phyloP scores from a whole-genome alignment of 2,888 invertebrate genomes.

The Volucella bombylans region DNA sequence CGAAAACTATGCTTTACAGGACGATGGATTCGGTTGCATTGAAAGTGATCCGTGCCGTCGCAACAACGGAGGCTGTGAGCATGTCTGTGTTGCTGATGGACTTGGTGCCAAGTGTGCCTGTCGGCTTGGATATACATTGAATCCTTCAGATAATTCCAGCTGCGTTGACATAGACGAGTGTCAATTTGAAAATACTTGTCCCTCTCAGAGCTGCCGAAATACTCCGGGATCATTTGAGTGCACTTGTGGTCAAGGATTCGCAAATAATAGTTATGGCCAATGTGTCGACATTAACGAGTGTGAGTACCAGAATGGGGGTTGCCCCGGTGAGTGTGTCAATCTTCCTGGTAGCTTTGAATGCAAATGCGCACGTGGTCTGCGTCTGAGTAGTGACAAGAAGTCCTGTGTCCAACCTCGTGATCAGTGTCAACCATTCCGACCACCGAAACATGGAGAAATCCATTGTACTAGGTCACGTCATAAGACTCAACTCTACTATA shows the following conservation, averaged over 20 bases:
- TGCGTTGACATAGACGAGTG: conserved; percentile 84
- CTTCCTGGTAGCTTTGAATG: conserved; percentile 83
- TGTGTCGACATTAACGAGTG: conserved; percentile 85
- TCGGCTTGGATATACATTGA: conserved; percentile 82
- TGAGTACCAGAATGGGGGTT: conserved; percentile 80
- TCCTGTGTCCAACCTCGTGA: conserved; percentile 78
- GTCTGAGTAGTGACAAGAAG: conserved; percentile 77
- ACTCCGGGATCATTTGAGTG: conserved; percentile 84
- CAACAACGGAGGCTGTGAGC: conserved; percentile 83
- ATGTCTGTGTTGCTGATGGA: conserved; percentile 80
- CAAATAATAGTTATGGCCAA: conserved; percentile 82
- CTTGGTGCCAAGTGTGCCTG: conserved; percentile 80
- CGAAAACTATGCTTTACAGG: conserved; percentile 79
- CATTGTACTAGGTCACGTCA: conserved; percentile 81
- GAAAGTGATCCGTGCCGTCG: conserved; percentile 82
- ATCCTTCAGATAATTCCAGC: conserved; percentile 75
- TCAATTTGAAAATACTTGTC: conserved; percentile 83
- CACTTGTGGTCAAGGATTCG: conserved; percentile 85
- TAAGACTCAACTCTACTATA: conserved; percentile 80
- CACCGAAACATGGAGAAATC: conserved; percentile 80
- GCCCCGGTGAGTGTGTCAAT: conserved; percentile 82
- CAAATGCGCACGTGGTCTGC: conserved; percentile 82
- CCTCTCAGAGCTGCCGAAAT: conserved; percentile 83
- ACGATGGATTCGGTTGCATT: conserved; percentile 79
- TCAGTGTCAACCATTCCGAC: conserved; percentile 78